Conservation (phyloP, 2,113 vertebrate genomes). For the Stegostoma tigrinum region DNA sequence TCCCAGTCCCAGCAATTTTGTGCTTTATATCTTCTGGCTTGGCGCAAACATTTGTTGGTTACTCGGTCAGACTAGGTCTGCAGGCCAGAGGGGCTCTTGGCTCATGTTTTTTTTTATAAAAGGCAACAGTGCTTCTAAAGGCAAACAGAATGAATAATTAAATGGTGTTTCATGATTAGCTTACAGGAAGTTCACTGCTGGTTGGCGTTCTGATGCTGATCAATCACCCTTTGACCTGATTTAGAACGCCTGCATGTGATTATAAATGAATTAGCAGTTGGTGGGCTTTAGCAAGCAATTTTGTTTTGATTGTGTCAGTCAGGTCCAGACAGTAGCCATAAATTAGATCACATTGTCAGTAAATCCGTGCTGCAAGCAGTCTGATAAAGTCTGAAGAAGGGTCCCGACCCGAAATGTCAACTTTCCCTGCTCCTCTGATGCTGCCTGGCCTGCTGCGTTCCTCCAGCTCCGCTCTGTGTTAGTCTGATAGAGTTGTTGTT, state of each 20-base stretch:
- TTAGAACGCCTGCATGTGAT: not conserved
- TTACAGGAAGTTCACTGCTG: not conserved
- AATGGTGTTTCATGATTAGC: not conserved
- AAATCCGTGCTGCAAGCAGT: not conserved
- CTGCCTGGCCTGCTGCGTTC: too few relatives aligned
- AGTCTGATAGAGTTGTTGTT: not conserved
- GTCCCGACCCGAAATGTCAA: too few relatives aligned
- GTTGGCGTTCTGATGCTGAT: not conserved
- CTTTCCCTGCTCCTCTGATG: too few relatives aligned
- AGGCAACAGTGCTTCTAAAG: not conserved
- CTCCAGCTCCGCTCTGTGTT: too few relatives aligned
- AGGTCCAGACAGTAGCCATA: not conserved
- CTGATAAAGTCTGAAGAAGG: not conserved
- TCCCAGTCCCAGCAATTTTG: not conserved
- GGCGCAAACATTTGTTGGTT: not conserved
- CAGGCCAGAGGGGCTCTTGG: not conserved
- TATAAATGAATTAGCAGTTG: conserved; percentile 15
- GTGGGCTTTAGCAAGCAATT: conserved; percentile 18
- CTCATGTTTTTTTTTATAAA: not conserved
- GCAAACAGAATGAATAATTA: conserved; percentile 18
- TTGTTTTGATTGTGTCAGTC: not conserved
- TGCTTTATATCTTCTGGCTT: not conserved
- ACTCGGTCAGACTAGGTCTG: not conserved
- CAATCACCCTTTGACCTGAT: not conserved
- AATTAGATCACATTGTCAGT: not conserved